A percentile compares a stretch with the other conserved stretches of the same genome.
Conservation (phyloP, 2,113 vertebrate genomes). For the Dipodomys stephensi region DNA sequence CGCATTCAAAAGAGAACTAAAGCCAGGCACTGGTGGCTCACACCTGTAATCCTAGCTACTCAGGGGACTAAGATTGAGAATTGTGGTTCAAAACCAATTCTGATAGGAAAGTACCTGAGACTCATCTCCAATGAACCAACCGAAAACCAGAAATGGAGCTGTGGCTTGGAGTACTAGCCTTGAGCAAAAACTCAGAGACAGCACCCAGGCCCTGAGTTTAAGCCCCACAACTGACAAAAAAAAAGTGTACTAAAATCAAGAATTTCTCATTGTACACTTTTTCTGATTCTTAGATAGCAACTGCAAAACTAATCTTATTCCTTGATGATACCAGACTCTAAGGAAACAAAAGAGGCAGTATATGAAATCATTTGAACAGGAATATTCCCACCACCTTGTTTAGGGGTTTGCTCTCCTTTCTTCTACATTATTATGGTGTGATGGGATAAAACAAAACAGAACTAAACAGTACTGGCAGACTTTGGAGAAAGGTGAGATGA, state of each 20-base stretch:
- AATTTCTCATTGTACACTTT: background rate
- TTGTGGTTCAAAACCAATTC: no score
- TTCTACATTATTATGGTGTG: background rate
- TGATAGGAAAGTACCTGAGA: no score
- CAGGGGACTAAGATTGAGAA: no score
- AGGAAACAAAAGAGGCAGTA: background rate
- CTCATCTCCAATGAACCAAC: no score
- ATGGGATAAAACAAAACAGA: background rate
- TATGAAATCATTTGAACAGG: slow-evolving; percentile 8
- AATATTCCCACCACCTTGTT: background rate
- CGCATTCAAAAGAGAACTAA: background rate
- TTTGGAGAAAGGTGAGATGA: background rate
- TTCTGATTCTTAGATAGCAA: background rate
- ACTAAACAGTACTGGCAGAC: background rate
- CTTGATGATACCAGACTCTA: background rate
- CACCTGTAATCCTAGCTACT: no score
- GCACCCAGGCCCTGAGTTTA: no score
- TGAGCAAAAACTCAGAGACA: no score
- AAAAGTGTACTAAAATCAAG: background rate
- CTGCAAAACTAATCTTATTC: background rate
- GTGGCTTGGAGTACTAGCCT: no score
- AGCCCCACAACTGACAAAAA: no score
- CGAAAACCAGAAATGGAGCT: no score
- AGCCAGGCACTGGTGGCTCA: no score
- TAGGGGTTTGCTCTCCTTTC: background rate